Conservation (phyloP, 2,888 invertebrate species). For the Galerucella pusilla region DNA sequence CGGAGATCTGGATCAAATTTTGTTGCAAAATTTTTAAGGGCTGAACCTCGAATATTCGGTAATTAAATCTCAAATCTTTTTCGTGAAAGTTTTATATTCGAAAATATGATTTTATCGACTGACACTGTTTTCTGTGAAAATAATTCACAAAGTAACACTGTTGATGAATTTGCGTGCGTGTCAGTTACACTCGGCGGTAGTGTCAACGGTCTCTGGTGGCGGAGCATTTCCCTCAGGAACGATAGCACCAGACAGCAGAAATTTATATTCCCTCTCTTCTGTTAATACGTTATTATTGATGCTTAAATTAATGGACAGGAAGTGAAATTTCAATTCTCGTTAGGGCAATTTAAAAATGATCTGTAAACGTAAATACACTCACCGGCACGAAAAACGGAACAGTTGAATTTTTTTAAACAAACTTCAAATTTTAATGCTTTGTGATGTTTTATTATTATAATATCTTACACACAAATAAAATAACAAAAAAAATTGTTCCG, state of each 20-base stretch:
- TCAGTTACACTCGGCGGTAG: not conserved
- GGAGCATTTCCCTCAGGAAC: not conserved
- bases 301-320: not conserved
- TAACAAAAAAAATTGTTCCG: too few relatives aligned
- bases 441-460: too few relatives aligned
- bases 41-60: not conserved
- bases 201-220: not conserved
- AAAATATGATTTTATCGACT: not conserved
- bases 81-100: not conserved
- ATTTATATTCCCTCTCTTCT: conserved; percentile 3
- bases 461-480: too few relatives aligned
- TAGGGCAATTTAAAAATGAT: not conserved
- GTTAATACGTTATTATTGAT: not conserved
- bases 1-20: conserved; percentile 4
- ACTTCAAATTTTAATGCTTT: too few relatives aligned
- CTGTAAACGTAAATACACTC: not conserved
- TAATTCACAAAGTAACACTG: not conserved
- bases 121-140: too few relatives aligned
- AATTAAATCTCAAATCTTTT: not conserved
- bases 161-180: not conserved
- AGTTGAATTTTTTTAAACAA: too few relatives aligned
- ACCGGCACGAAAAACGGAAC: too few relatives aligned
- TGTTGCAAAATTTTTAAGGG: not conserved
- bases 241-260: not conserved
- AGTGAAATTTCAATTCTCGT: not conserved